phyloP scores from a whole-genome alignment of 2,888 invertebrate species.

The Crepidodera aurea region DNA sequence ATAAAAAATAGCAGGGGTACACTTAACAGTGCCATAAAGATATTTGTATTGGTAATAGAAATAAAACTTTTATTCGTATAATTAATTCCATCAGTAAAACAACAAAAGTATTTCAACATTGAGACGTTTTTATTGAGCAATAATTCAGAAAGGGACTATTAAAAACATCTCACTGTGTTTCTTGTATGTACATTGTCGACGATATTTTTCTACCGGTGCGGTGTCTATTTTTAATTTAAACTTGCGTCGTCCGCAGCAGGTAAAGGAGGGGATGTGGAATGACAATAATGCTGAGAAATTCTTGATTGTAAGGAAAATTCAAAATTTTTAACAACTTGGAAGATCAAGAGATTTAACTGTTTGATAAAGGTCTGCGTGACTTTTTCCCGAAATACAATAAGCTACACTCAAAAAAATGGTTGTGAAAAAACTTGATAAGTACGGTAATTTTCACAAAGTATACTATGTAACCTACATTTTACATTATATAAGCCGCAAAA shows the following conservation, averaged over 20 bases:
- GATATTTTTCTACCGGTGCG: slow-evolving; percentile 32
- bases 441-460: no score
- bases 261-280: neutral
- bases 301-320: no score
- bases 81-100: slow-evolving; percentile 43
- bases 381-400: no score
- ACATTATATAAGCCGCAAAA: no score
- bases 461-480: no score
- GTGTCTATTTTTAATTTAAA: slow-evolving; percentile 44
- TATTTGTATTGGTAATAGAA: slow-evolving; percentile 37
- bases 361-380: no score
- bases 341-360: no score
- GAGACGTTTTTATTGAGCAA: slow-evolving; percentile 45
- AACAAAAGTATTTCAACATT: slow-evolving; percentile 46
- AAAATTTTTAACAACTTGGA: no score
- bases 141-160: slow-evolving; percentile 45
- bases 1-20: slow-evolving; percentile 31
- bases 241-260: neutral
- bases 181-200: slow-evolving; percentile 33
- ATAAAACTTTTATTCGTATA: slow-evolving; percentile 43
- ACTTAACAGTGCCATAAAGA: slow-evolving; percentile 29
- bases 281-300: neutral
- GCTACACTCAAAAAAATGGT: no score
- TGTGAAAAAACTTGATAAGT: no score
- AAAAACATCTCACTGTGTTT: slow-evolving; percentile 38